phyloP scores from a whole-genome alignment of 2,888 invertebrate species.

The Lasioglossum lativentre region DNA sequence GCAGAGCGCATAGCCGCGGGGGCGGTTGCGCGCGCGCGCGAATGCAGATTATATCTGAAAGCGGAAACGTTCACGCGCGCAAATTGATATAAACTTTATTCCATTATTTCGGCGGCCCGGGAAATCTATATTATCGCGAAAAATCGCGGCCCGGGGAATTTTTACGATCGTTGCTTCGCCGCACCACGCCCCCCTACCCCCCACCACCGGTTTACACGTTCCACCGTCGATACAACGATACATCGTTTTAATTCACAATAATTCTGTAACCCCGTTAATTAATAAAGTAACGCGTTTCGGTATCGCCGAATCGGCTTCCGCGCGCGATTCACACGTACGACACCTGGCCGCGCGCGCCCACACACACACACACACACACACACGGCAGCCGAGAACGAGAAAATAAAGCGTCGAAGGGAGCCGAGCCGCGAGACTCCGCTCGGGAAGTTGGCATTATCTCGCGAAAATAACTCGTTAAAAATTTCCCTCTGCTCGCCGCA shows the following conservation, averaged over 20 bases:
- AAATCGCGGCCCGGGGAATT: background rate
- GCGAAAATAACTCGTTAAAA: constrained; percentile 55
- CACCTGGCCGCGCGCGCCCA: background rate
- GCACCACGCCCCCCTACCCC: background rate
- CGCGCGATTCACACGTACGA: background rate
- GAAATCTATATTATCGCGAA: background rate
- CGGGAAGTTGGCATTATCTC: constrained; percentile 22
- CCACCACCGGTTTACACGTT: background rate
- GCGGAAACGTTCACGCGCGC: constrained; percentile 7
- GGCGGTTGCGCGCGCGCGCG: background rate
- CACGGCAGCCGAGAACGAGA: background rate
- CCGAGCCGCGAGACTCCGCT: background rate
- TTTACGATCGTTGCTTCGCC: background rate
- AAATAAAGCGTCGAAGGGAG: constrained; percentile 25
- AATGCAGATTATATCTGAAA: constrained; percentile 29
- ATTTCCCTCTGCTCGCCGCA: constrained; percentile 29
- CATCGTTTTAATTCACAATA: background rate
- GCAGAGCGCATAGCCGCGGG: constrained; percentile 22
- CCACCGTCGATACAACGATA: background rate
- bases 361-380: too few species aligned
- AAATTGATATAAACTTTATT: constrained; percentile 45
- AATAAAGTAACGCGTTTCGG: constrained; percentile 11
- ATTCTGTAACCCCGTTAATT: constrained; percentile 34
- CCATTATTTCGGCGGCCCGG: constrained; percentile 5
- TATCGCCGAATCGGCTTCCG: constrained; percentile 19